These are phyloP conservation scores for Kuschelorhynchus macadamiae DNA, from an alignment of 2,888 invertebrate species.

Conservation along the genomic window DNA sequence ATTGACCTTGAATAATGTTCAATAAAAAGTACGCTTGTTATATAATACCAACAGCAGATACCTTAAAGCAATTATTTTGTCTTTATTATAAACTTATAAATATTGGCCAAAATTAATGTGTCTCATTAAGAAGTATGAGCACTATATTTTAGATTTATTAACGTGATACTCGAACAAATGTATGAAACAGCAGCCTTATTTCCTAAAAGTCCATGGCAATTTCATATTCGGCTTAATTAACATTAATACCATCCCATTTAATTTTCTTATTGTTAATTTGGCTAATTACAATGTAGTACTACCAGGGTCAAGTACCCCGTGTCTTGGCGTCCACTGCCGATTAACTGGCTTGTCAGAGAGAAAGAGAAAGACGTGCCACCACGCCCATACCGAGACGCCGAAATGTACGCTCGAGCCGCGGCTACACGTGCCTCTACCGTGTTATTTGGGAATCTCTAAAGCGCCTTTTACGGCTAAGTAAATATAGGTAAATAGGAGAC, in stretches of 20 bases:
- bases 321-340: constrained; percentile 31
- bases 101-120: too few relatives aligned
- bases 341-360: constrained; percentile 46
- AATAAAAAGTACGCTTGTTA: too few relatives aligned
- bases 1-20: too few relatives aligned
- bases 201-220: constrained; percentile 16
- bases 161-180: too few relatives aligned
- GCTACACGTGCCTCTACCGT: constrained; percentile 39
- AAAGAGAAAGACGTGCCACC: constrained; percentile 29
- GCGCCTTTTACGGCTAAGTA: constrained; percentile 30
- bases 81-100: too few relatives aligned
- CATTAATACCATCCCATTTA: constrained; percentile 37
- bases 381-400: constrained; percentile 44
- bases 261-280: constrained; percentile 50
- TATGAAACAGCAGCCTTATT: constrained; percentile 17
- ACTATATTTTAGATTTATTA: too few relatives aligned
- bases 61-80: too few relatives aligned
- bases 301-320: constrained; percentile 44
- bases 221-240: constrained; percentile 45
- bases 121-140: too few relatives aligned
- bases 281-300: constrained; percentile 49
- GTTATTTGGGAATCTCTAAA: constrained; percentile 38
- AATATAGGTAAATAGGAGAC: constrained; percentile 39
- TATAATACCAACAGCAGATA: too few relatives aligned
- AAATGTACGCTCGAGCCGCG: constrained; percentile 41